Evolutionary conservation across 2,797 vertebrate genomes (phyloP).

Genomic region (Alfaro cultratus): DNA sequence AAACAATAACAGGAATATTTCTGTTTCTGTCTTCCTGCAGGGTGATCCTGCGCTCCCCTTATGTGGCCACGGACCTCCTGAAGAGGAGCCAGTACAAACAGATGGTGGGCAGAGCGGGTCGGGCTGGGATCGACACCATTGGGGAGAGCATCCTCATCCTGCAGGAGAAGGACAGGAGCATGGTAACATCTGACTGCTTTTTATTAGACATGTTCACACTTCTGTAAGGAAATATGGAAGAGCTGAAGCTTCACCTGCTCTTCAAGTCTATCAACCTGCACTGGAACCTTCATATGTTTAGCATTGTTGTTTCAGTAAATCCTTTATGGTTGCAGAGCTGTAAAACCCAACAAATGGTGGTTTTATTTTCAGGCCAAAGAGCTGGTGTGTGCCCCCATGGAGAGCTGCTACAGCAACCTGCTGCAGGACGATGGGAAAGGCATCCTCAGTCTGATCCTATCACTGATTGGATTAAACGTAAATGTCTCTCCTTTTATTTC

Average conservation of each 20-base stretch:
- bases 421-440: slow-evolving; percentile 83
- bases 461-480: slow-evolving; percentile 83
- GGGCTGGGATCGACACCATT: slow-evolving; percentile 89
- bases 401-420: slow-evolving; percentile 91
- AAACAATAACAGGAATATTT: slow-evolving; percentile 6
- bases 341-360: neutral
- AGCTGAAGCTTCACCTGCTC: too few species aligned
- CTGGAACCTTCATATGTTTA: neutral
- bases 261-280: neutral
- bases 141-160: slow-evolving; percentile 95
- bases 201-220: neutral
- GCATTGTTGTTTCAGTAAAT: neutral
- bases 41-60: slow-evolving; percentile 95
- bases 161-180: slow-evolving; percentile 88
- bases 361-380: slow-evolving; percentile 77
- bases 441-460: slow-evolving; percentile 87
- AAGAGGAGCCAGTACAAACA: slow-evolving; percentile 95
- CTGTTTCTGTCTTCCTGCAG: slow-evolving; percentile 85
- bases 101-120: slow-evolving; percentile 94
- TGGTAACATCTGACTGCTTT: slow-evolving; percentile 74
- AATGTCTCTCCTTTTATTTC: neutral
- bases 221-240: neutral
- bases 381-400: slow-evolving; percentile 87
- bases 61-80: slow-evolving; percentile 89
- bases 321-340: too few species aligned